Evolutionary conservation across 2,888 invertebrate species (phyloP).

Genomic region (Zaprionus bogoriensis): DNA sequence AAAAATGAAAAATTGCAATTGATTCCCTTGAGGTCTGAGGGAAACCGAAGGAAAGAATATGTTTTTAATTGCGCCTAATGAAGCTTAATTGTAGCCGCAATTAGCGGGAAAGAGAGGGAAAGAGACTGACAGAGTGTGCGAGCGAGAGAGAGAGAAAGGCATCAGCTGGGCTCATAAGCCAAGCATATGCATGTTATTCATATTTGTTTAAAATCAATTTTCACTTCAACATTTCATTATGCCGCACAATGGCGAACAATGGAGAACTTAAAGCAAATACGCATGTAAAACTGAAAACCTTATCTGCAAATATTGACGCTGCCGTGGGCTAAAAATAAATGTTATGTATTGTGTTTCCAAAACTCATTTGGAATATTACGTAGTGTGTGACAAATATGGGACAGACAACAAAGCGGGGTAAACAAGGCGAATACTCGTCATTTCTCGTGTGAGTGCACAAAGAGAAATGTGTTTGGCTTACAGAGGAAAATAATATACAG

Average conservation of each 20-base stretch:
- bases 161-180: neutral
- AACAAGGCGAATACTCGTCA: conserved; percentile 22
- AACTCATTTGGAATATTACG: conserved; percentile 41
- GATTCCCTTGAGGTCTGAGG: neutral
- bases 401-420: conserved; percentile 37
- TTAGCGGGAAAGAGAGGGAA: conserved; percentile 4
- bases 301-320: conserved; percentile 38
- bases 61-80: conserved; percentile 43
- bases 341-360: conserved; percentile 34
- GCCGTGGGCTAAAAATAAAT: conserved; percentile 34
- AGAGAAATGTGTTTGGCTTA: conserved; percentile 5
- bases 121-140: no score
- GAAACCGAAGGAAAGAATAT: conserved; percentile 32
- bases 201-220: conserved; percentile 1
- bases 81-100: conserved; percentile 51
- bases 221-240: neutral
- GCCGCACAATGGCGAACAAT: conserved; percentile 13
- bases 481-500: neutral
- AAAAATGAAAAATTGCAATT: conserved; percentile 17
- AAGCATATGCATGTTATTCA: neutral
- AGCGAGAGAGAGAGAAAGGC: neutral
- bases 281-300: no score
- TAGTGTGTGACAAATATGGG: conserved; percentile 12
- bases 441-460: no score
- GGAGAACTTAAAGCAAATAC: conserved; percentile 7